These are phyloP conservation scores for Hoplodrina ambigua DNA, from an alignment of 2,888 invertebrate genomes.

Conservation along the genomic window DNA sequence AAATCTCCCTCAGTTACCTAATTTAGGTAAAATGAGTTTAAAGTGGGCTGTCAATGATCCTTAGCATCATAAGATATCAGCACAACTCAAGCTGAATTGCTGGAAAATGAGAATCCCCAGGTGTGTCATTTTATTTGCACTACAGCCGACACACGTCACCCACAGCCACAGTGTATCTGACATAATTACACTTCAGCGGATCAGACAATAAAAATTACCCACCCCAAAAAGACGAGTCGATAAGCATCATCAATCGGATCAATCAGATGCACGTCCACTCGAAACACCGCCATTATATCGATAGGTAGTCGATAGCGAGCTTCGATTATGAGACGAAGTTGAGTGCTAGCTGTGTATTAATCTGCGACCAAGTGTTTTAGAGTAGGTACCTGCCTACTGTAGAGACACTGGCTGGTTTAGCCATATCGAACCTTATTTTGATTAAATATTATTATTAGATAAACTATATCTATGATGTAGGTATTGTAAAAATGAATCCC, in stretches of 20 bases:
- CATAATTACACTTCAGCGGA: slow-evolving; percentile 32
- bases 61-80: too few relatives aligned
- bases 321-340: slow-evolving; percentile 26
- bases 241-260: slow-evolving; percentile 55
- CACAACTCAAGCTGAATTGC: too few relatives aligned
- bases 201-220: slow-evolving; percentile 56
- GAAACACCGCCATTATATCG: slow-evolving; percentile 24
- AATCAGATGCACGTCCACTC: slow-evolving; percentile 54
- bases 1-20: too few relatives aligned
- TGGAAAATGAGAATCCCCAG: too few relatives aligned
- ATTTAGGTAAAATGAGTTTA: too few relatives aligned
- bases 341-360: slow-evolving; percentile 9
- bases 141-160: slow-evolving; percentile 13
- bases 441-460: too few relatives aligned
- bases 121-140: slow-evolving; percentile 3
- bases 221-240: slow-evolving; percentile 53
- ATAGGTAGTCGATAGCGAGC: slow-evolving; percentile 23
- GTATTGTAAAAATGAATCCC: too few relatives aligned
- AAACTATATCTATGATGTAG: too few relatives aligned
- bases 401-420: too few relatives aligned
- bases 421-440: too few relatives aligned
- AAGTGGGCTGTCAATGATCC: too few relatives aligned
- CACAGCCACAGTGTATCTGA: slow-evolving; percentile 41
- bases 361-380: background rate
- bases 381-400: too few relatives aligned